Base-by-base conservation (phyloP, 1,140 invertebrate genomes). In the Chionoecetes opilio region DNA sequence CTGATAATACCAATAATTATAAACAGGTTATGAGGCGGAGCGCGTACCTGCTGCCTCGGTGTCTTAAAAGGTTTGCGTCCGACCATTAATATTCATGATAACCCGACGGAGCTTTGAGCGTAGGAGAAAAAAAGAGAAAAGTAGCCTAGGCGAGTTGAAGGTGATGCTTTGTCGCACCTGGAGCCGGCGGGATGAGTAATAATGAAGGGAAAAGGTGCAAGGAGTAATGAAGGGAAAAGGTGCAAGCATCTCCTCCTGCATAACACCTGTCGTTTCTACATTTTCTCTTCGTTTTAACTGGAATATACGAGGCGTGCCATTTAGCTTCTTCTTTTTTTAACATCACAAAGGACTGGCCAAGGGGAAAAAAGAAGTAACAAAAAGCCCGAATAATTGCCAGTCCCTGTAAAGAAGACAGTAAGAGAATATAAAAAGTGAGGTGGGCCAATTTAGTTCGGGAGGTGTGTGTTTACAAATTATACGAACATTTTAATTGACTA, bases 81-180 rank as follows among this genome's bases (percentile, higher is more conserved):
- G n/a, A n/a, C 63, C n/a, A 75, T 75, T 75, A 75, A 75, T 75
- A 75, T 75, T 75, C 63, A 75, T 75, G 63, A 75, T 75, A n/a
- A 75, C 63, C 26, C 63, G 63, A n/a, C 63, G 63, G n/a, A n/a
- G 63, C 21, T n/a, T 75, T 75, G 46, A 53, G 46, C 46, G 9
- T 53, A 17, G 46, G 21, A 53, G 46, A 17, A 53, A 17, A 9
- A 17, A 17, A 53, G 46, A 53, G 46, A 53, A 53, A 53, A 14
- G 46, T n/a, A n/a, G n/a, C n/a, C n/a, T n/a, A 53, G 63, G 63
- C 63, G n/a, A n/a, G 26, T 17, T 26, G 63, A n/a, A n/a, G 63
- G 21, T 75, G 21, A 75, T 75, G 63, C n/a, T 75, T 75, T 75
- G 63, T 75, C 63, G 21, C 63, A n/a, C 63, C 63, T 75, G 63